Evolutionary conservation across 2,888 invertebrate species (phyloP).

Genomic region (Carpatolechia fugitivella): DNA sequence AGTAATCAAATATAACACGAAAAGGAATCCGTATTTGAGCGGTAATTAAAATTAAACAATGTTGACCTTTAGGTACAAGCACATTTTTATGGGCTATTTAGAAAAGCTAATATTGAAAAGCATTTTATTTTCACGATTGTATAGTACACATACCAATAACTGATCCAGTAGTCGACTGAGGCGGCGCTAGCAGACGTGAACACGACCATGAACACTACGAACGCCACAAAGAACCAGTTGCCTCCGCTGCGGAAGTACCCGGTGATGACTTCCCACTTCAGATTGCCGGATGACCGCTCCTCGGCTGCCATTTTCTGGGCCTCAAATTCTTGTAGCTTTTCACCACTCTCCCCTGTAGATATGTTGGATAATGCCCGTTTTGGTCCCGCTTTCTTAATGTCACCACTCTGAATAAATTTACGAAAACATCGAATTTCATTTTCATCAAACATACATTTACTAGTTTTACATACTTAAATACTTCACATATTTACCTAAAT

Average conservation of each 20-base stretch:
- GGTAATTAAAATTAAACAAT: too few species aligned
- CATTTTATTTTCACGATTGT: too few species aligned
- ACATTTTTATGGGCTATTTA: too few species aligned
- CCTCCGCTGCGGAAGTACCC: slow-evolving; percentile 63
- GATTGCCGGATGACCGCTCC: slow-evolving; percentile 60
- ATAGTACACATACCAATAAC: slow-evolving; percentile 77
- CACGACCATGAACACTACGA: slow-evolving; percentile 51
- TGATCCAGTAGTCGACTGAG: slow-evolving; percentile 84
- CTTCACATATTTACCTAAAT: too few species aligned
- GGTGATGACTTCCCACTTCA: slow-evolving; percentile 59
- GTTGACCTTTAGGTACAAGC: too few species aligned
- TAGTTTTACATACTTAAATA: too few species aligned
- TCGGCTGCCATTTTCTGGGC: slow-evolving; percentile 62
- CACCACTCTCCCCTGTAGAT: slow-evolving; percentile 35
- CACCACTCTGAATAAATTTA: slow-evolving; percentile 32
- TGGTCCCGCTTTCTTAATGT: slow-evolving; percentile 26
- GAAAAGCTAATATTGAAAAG: too few species aligned
- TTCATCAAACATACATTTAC: too few species aligned
- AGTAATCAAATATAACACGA: too few species aligned
- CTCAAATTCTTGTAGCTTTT: slow-evolving; percentile 53
- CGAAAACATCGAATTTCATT: neutral
- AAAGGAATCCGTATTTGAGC: too few species aligned
- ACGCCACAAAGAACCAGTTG: slow-evolving; percentile 46
- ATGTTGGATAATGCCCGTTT: slow-evolving; percentile 26
- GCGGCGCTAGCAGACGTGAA: slow-evolving; percentile 81